Conservation (phyloP, 2,113 vertebrate species). For the Ondatra zibethicus region DNA sequence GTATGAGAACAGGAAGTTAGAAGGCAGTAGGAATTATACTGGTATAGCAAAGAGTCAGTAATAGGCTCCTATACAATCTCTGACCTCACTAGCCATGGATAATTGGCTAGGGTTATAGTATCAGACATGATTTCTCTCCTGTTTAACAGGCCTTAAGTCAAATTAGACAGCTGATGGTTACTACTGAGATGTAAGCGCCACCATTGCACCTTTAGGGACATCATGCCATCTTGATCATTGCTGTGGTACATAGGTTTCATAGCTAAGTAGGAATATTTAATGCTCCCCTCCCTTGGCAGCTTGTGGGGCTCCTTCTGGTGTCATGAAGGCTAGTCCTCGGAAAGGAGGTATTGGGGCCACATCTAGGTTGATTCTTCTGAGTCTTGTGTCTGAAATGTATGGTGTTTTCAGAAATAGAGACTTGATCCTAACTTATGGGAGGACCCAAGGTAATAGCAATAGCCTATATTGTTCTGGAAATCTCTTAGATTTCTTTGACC, state of each 20-base stretch:
- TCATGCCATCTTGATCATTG: not conserved
- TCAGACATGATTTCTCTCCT: not conserved
- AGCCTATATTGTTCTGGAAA: not conserved
- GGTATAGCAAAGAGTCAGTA: not conserved
- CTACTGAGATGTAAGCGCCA: not conserved
- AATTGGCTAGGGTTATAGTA: not conserved
- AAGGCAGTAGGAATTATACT: not conserved
- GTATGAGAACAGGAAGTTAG: not conserved
- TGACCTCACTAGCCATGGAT: not conserved
- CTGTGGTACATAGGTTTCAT: not conserved
- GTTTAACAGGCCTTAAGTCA: not conserved
- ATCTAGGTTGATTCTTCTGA: not conserved
- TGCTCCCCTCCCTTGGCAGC: not conserved
- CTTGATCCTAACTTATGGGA: not conserved
- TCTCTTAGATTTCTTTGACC: not conserved
- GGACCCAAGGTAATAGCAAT: not conserved
- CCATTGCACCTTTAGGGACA: not conserved
- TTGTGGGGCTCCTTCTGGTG: not conserved
- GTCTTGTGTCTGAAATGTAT: not conserved
- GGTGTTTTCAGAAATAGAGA: not conserved
- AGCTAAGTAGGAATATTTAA: not conserved
- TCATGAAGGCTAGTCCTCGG: not conserved
- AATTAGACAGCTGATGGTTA: not conserved
- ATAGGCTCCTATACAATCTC: not conserved
- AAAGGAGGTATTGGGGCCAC: not conserved